Percentiles rank a stretch among this genome's conserved stretches.
phyloP scores from a whole-genome alignment of 2,888 invertebrate species.

The Chrysina gloriosa region DNA sequence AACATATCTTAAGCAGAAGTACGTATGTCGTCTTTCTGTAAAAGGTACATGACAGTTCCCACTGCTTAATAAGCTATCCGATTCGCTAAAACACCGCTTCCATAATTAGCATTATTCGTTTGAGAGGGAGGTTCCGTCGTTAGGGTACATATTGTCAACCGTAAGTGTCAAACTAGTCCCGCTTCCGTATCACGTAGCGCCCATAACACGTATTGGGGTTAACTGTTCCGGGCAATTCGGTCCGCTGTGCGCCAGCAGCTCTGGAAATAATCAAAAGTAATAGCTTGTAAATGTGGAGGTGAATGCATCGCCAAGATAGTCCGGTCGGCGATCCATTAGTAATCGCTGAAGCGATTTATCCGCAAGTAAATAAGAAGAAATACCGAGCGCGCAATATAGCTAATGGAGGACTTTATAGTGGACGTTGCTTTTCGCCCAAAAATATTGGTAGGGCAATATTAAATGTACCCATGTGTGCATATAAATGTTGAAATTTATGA shows the following conservation, averaged over 20 bases:
- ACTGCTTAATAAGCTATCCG: slow-evolving; percentile 10
- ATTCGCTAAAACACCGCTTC: slow-evolving; percentile 5
- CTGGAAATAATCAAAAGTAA: slow-evolving; percentile 37
- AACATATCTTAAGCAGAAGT: not conserved
- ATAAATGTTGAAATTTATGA: too few relatives aligned
- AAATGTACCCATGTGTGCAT: too few relatives aligned
- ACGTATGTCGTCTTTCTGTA: not conserved
- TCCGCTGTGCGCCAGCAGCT: slow-evolving; percentile 22
- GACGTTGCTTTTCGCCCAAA: too few relatives aligned
- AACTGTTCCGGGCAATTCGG: slow-evolving; percentile 29
- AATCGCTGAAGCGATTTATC: slow-evolving; percentile 6
- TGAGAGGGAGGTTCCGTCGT: not conserved
- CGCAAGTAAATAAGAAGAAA: not conserved
- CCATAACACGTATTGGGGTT: slow-evolving; percentile 35
- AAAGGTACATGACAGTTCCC: not conserved
- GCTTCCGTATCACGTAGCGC: slow-evolving; percentile 19
- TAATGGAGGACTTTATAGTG: too few relatives aligned
- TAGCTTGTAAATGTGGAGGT: slow-evolving; percentile 35
- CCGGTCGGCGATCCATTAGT: slow-evolving; percentile 1
- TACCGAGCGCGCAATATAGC: too few relatives aligned
- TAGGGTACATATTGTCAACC: slow-evolving; percentile 23
- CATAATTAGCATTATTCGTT: slow-evolving; percentile 28
- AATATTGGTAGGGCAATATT: too few relatives aligned
- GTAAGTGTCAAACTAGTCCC: slow-evolving; percentile 9
- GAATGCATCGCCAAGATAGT: slow-evolving; percentile 26